A percentile compares a stretch with the other conserved stretches of the same genome.
Conservation (phyloP, 1,140 invertebrate species). For the Drosophila teissieri region DNA sequence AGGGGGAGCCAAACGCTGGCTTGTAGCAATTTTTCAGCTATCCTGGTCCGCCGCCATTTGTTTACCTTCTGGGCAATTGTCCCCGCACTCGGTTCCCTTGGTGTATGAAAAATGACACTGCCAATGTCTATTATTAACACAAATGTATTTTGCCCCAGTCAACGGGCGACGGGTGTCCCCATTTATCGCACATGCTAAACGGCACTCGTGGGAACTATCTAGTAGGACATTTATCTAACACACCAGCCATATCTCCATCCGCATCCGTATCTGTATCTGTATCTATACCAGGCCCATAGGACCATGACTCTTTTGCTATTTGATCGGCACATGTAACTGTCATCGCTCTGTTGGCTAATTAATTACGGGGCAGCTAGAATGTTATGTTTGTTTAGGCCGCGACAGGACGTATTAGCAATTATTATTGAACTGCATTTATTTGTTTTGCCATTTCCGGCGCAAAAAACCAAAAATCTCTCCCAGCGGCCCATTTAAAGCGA, state of each 20-base stretch:
- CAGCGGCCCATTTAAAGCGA: conserved; percentile 44
- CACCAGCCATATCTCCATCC: conserved; percentile 22
- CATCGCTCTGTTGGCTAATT: conserved; percentile 54
- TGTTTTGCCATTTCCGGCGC: conserved; percentile 14
- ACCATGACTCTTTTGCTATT: conserved; percentile 21
- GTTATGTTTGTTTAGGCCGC: conserved; percentile 24
- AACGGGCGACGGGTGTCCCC: conserved; percentile 52
- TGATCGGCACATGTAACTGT: conserved; percentile 60
- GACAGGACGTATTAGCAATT: conserved; percentile 32
- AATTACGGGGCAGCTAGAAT: conserved; percentile 47
- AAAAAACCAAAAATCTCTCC: conserved; percentile 31
- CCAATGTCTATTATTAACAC: conserved; percentile 74
- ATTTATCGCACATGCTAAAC: conserved; percentile 78
- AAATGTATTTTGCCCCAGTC: conserved; percentile 60
- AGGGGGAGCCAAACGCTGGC: conserved; percentile 4
- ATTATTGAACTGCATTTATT: conserved; percentile 55
- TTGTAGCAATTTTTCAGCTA: conserved; percentile 40
- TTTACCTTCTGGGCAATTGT: conserved; percentile 30
- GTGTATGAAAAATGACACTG: conserved; percentile 74
- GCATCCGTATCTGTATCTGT: conserved; percentile 12
- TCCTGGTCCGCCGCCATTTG: conserved; percentile 22
- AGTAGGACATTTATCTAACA: conserved; percentile 46
- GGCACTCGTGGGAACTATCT: conserved; percentile 74
- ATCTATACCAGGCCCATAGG: conserved; percentile 21
- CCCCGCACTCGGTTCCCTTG: conserved; percentile 2